Base-by-base conservation (phyloP, 2,113 vertebrate species). In the Electrona antarctica region DNA sequence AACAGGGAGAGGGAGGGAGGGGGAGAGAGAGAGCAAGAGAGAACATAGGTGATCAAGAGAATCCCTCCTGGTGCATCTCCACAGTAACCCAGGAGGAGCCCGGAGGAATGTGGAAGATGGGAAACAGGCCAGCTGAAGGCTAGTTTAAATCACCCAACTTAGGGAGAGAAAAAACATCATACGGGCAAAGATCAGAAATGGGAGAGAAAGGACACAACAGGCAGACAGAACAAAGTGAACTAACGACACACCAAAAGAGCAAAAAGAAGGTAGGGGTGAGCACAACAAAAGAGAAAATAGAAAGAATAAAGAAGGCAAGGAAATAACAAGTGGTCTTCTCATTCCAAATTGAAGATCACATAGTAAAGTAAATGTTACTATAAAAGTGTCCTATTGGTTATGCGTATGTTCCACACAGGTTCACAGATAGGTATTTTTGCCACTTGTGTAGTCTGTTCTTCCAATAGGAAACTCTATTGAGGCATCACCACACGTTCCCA, bases 351-450 rank as follows among this genome's bases (percentile, higher is more conserved):
- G 41, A 81, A 60, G 49, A 81, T 87, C 75, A 49, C 47, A 58
- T 81, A 72, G 46, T 82, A 78, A 80, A 82, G 56, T 59, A 77
- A 88, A 91, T 90, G 82, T 92, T 91, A 21, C 21, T 21, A 21
- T 21, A 21, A 21, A 21, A 21, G 21, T 21, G 21, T 21, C 21
- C 21, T 21, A 49, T 49, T 21, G 48, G 11, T 50, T 50, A 50
- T 50, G 48, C 21, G 2, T 41, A 41, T 4, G 33, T 41, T 41
- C 33, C 5, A 41, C 33, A 41, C 33, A 41, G 33, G 33, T 41
- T 41, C 33, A 21, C 21, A 41, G 33, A 41, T 41, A 41, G 33
- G 33, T 41, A 41, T 41, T 41, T 21, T 21, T 2, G 21, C 21
- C 21, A 21, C 21, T 46, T 28, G 11, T 3, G 2, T 0, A 54